A percentile compares a stretch with the other conserved stretches of the same genome.
Conservation (phyloP, 2,888 invertebrate genomes). For the Nemotelus nigrinus region DNA sequence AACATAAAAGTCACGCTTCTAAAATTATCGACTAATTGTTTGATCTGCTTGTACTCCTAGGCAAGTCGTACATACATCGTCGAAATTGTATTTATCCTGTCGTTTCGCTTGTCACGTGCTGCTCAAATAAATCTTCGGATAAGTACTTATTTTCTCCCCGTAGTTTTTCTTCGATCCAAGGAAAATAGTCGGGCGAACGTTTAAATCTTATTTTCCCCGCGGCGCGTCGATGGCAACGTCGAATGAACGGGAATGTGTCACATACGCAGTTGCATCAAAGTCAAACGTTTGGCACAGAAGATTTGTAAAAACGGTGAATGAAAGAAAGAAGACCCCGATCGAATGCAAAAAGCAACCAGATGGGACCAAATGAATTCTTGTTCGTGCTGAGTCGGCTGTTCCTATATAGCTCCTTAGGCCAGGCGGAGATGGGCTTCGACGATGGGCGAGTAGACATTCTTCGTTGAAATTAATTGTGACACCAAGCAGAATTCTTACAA, state of each 20-base stretch:
- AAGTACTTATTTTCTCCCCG: slow-evolving; percentile 23
- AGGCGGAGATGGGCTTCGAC: neutral
- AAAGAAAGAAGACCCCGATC: neutral
- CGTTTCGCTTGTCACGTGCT: slow-evolving; percentile 39
- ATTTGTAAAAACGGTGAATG: slow-evolving; percentile 33
- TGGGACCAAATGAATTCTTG: slow-evolving; percentile 23
- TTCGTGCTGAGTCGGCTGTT: neutral
- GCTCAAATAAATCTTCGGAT: slow-evolving; percentile 39
- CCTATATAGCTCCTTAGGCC: neutral
- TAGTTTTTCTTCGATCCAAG: neutral
- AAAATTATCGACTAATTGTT: slow-evolving; percentile 42
- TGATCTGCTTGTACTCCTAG: slow-evolving; percentile 14
- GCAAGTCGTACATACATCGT: slow-evolving; percentile 1
- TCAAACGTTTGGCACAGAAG: slow-evolving; percentile 30
- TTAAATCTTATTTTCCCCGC: neutral
- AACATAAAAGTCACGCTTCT: slow-evolving; percentile 19
- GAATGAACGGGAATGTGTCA: slow-evolving; percentile 7
- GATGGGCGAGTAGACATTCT: neutral
- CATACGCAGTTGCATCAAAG: slow-evolving; percentile 35
- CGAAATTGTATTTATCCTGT: slow-evolving; percentile 33
- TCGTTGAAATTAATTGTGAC: slow-evolving; percentile 49
- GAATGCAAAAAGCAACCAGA: slow-evolving; percentile 26
- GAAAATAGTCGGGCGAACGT: neutral
- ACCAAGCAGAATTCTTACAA: slow-evolving; percentile 51
- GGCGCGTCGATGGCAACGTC: slow-evolving; percentile 1